Percentiles rank a stretch among this genome's conserved stretches.
Evolutionary conservation across 2,113 vertebrate species (phyloP).

Genomic region (Rostratula benghalensis): DNA sequence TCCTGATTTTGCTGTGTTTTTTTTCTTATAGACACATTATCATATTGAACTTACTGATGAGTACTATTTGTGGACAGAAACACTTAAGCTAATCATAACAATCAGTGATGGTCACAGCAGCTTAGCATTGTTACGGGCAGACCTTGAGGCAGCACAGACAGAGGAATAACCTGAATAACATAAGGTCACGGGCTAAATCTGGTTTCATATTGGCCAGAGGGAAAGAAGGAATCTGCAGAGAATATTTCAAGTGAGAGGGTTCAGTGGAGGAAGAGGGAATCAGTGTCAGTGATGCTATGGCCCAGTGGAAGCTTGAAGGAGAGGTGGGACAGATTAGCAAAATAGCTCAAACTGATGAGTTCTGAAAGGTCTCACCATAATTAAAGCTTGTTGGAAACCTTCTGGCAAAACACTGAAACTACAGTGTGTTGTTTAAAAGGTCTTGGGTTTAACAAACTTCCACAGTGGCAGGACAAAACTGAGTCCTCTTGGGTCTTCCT

Average conservation of each 20-base stretch:
- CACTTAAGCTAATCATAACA: not conserved
- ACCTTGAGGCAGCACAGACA: not conserved
- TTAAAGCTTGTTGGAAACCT: not conserved
- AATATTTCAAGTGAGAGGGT: not conserved
- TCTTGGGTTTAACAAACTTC: not conserved
- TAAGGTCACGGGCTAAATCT: not conserved
- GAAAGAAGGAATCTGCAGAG: not conserved
- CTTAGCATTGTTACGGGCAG: not conserved
- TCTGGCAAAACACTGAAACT: not conserved
- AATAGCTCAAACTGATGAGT: not conserved
- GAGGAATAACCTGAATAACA: not conserved
- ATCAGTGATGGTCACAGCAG: not conserved
- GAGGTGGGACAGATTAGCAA: not conserved
- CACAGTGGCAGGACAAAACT: not conserved
- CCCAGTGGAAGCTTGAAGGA: not conserved
- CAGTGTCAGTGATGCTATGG: not conserved
- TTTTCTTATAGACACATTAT: not conserved
- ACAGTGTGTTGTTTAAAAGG: not conserved
- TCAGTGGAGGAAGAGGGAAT: not conserved
- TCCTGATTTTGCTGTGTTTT: not conserved
- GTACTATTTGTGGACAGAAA: not conserved
- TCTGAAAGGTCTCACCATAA: not conserved
- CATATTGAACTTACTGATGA: not conserved
- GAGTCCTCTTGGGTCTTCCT: not conserved
- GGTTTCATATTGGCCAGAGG: not conserved